phyloP scores from a whole-genome alignment of 2,888 invertebrate species.

The Pseudolycoriella hygida region DNA sequence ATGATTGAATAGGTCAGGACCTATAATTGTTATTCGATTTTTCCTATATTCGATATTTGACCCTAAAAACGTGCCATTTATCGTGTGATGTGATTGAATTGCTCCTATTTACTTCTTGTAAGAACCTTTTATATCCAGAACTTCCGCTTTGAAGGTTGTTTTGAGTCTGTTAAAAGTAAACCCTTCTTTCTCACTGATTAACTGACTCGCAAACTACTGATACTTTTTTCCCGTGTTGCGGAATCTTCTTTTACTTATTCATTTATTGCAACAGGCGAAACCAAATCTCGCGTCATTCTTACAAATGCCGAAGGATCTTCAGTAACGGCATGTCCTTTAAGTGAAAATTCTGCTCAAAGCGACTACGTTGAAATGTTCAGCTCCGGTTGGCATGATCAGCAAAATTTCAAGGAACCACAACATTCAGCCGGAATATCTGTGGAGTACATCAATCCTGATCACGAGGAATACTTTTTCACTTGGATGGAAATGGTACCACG shows the following conservation, averaged over 20 bases:
- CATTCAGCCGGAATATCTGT: conserved; percentile 52
- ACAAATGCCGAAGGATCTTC: conserved; percentile 44
- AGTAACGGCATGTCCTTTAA: conserved; percentile 36
- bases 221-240: too few relatives aligned
- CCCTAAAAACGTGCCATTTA: too few relatives aligned
- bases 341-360: conserved; percentile 33
- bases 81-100: too few relatives aligned
- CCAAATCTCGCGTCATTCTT: conserved; percentile 60
- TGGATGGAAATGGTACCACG: conserved; percentile 64
- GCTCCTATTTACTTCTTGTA: too few relatives aligned
- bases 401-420: conserved; percentile 37
- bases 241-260: neutral
- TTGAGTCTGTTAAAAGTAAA: too few relatives aligned
- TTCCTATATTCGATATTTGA: too few relatives aligned
- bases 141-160: too few relatives aligned
- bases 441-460: conserved; percentile 61
- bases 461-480: conserved; percentile 54
- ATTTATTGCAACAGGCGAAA: conserved; percentile 38
- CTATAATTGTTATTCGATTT: too few relatives aligned
- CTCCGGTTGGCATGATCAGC: conserved; percentile 55
- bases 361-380: conserved; percentile 67
- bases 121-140: too few relatives aligned
- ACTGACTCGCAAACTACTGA: too few relatives aligned
- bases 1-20: too few relatives aligned
- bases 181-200: too few relatives aligned